These are phyloP conservation scores for Marronus borbonicus DNA, from an alignment of 2,888 invertebrate species.

Conservation along the genomic window DNA sequence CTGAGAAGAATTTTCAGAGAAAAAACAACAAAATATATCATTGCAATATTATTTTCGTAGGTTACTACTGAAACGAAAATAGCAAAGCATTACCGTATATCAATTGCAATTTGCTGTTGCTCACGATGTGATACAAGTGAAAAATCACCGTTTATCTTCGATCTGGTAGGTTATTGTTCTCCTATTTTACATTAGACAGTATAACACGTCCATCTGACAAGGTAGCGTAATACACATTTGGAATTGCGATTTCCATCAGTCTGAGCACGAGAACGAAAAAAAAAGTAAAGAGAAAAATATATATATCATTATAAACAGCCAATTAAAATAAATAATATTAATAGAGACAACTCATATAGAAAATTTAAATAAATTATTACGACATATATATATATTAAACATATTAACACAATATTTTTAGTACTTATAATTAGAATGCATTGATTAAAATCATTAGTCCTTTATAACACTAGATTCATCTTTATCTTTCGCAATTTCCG, in stretches of 20 bases:
- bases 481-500: slow-evolving; percentile 64
- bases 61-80: slow-evolving; percentile 25
- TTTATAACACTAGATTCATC: slow-evolving; percentile 66
- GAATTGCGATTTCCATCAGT: slow-evolving; percentile 31
- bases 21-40: slow-evolving; percentile 16
- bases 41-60: slow-evolving; percentile 2
- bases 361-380: slow-evolving; percentile 52
- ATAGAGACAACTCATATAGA: slow-evolving; percentile 44
- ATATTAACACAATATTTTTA: slow-evolving; percentile 54
- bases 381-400: slow-evolving; percentile 49
- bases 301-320: slow-evolving; percentile 48
- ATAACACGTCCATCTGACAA: slow-evolving; percentile 23
- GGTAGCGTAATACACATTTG: neutral
- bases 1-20: no score
- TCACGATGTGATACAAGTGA: neutral
- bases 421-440: slow-evolving; percentile 55
- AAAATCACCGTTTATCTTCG: neutral
- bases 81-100: slow-evolving; percentile 25
- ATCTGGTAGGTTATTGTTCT: neutral
- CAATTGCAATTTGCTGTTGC: slow-evolving; percentile 32
- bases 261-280: slow-evolving; percentile 14
- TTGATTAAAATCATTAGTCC: slow-evolving; percentile 60
- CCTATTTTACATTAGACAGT: slow-evolving; percentile 33
- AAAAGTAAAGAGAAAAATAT: slow-evolving; percentile 14
- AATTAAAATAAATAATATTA: slow-evolving; percentile 50